Conservation (phyloP, 2,113 vertebrate species). For the Petrocephalus microphthalmus region DNA sequence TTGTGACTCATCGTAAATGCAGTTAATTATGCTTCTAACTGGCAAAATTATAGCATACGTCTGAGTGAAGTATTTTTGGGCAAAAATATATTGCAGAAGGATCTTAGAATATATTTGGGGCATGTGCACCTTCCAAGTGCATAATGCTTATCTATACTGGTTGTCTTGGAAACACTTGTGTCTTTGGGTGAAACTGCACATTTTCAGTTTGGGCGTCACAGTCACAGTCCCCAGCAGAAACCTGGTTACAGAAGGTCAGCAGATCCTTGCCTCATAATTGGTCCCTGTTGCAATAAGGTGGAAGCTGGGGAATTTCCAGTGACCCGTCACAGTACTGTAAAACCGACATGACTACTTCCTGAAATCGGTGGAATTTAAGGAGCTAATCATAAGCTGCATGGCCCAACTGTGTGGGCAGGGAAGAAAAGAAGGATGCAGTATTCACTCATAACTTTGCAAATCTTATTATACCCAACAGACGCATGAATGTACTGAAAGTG, state of each 20-base stretch:
- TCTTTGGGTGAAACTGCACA: neutral
- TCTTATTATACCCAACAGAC: neutral
- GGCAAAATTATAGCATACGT: neutral
- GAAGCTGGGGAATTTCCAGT: neutral
- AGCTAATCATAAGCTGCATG: neutral
- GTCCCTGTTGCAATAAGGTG: neutral
- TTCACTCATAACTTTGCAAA: neutral
- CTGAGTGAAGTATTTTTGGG: neutral
- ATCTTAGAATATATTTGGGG: neutral
- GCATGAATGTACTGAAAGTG: neutral
- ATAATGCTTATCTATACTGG: neutral
- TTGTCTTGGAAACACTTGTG: constrained; percentile 1
- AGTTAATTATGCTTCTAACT: neutral
- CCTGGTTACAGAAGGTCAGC: neutral
- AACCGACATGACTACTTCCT: neutral
- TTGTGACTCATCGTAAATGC: neutral
- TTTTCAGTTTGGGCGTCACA: neutral
- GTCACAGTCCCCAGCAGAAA: neutral
- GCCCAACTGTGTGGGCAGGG: neutral
- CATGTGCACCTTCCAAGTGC: neutral
- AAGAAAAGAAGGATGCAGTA: neutral
- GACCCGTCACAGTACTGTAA: neutral
- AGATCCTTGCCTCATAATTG: neutral
- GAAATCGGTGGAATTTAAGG: neutral
- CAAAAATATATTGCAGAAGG: neutral